Evolutionary conservation across 2,797 vertebrate species (phyloP).

Genomic region (Silurus aristotelis): DNA sequence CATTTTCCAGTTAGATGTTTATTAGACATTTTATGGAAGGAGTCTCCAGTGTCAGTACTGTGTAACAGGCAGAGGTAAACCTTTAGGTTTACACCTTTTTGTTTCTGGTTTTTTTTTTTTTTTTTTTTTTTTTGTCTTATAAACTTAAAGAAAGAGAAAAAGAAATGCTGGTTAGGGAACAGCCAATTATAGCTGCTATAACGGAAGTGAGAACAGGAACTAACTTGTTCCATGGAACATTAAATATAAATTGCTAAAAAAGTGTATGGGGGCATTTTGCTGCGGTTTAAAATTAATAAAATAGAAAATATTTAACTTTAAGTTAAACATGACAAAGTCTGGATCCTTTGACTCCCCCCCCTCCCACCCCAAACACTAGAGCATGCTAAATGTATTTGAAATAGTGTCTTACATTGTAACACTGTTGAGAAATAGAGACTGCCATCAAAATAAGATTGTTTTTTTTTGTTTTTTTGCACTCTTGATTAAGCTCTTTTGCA

Average conservation of each 20-base stretch:
- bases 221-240: not conserved
- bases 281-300: not conserved
- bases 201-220: not conserved
- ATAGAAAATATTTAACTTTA: not conserved
- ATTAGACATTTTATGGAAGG: not conserved
- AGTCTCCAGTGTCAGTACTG: not conserved
- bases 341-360: constrained; percentile 18
- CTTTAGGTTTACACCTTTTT: not conserved
- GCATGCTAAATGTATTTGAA: constrained; percentile 57
- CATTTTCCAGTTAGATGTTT: not conserved
- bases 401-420: constrained; percentile 48
- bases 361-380: constrained; percentile 42
- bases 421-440: constrained; percentile 48
- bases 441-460: constrained; percentile 49
- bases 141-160: not conserved
- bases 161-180: not conserved
- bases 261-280: no score
- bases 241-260: not conserved
- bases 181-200: not conserved
- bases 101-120: no score
- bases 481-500: constrained; percentile 50
- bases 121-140: no score
- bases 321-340: not conserved
- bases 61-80: not conserved
- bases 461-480: constrained; percentile 16